Evolutionary conservation across 2,113 vertebrate genomes (phyloP), one percentile per base, ranked within the genome.

Genomic region (Anolis carolinensis): DNA sequence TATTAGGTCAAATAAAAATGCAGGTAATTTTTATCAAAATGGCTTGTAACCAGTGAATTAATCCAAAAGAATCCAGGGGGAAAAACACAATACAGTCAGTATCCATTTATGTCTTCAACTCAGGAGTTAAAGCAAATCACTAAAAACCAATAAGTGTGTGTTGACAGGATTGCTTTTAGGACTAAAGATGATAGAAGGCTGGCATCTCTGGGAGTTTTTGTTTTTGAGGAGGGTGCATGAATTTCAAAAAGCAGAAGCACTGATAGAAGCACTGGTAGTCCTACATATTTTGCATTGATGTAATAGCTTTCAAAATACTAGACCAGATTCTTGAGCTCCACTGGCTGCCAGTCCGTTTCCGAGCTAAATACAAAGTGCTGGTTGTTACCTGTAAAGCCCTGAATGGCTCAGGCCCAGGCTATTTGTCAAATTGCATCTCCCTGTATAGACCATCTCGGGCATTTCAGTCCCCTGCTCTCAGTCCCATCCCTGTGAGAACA

Each of bases 281-380:
- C n/a, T 68, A 68, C 44, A 55, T 68, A 11, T 52, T 78, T 78
- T 67, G 30, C 32, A 70, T 85, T 70, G 32, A 85, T 78, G 67
- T 30, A 34, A 16, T 76, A 81, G 14, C 9, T 77, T 92, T 87
- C n/a, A 85, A 72, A 48, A 30, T 73, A 21, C 20, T 50, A 34
- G 34, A 25, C 36, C 44, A 68, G 48, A 30, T 13, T 36, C 63
- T 63, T 52, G 39, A n/a, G n/a, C n/a, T n/a, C n/a, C n/a, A n/a
- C n/a, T n/a, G n/a, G n/a, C n/a, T n/a, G n/a, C n/a, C n/a, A n/a
- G n/a, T n/a, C n/a, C n/a, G n/a, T n/a, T n/a, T n/a, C n/a, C n/a
- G n/a, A n/a, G n/a, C n/a, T n/a, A n/a, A n/a, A n/a, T n/a, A n/a
- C n/a, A n/a, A n/a, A n/a, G n/a, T n/a, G n/a, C n/a, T n/a, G n/a